phyloP scores from a whole-genome alignment of 2,888 invertebrate species.

The Tetanocera ferruginea region DNA sequence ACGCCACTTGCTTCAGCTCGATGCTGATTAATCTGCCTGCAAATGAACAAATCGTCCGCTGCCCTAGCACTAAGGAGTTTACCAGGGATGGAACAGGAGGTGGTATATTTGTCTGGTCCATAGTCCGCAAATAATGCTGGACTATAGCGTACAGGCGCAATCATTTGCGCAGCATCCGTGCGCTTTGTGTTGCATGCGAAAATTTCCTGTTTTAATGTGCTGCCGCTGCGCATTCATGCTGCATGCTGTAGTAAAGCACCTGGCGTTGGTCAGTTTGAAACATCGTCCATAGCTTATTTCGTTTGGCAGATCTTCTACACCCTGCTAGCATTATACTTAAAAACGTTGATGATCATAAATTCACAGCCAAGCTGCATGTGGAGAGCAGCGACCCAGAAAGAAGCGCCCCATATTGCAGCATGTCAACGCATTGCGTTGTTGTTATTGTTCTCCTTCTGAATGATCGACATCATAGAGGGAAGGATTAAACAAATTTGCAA shows the following conservation, averaged over 20 bases:
- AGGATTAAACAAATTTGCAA: no score
- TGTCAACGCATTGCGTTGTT: slow-evolving; percentile 2
- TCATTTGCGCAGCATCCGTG: slow-evolving; percentile 7
- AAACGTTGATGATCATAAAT: slow-evolving; percentile 5
- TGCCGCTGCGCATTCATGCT: not conserved
- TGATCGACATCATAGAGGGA: no score
- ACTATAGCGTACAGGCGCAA: not conserved
- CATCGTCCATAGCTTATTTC: not conserved
- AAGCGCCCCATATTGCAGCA: slow-evolving; percentile 23
- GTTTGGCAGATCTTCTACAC: not conserved
- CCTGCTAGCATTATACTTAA: not conserved
- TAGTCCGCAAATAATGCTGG: not conserved
- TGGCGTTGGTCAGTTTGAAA: not conserved
- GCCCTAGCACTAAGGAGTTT: not conserved
- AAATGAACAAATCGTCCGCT: slow-evolving; percentile 11
- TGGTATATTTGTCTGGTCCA: not conserved
- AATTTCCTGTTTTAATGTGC: not conserved
- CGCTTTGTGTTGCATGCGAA: slow-evolving; percentile 19
- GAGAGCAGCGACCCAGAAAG: slow-evolving; percentile 3
- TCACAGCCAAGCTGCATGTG: not conserved
- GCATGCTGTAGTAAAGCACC: not conserved
- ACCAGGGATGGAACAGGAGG: not conserved
- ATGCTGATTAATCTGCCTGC: slow-evolving; percentile 18
- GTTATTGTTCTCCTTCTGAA: not conserved
- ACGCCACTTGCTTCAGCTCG: slow-evolving; percentile 2